These are phyloP conservation scores for Theonella swinhoei DNA, from an alignment of 37 sponge, comb jelly and placozoan species.

Conservation along the genomic window DNA sequence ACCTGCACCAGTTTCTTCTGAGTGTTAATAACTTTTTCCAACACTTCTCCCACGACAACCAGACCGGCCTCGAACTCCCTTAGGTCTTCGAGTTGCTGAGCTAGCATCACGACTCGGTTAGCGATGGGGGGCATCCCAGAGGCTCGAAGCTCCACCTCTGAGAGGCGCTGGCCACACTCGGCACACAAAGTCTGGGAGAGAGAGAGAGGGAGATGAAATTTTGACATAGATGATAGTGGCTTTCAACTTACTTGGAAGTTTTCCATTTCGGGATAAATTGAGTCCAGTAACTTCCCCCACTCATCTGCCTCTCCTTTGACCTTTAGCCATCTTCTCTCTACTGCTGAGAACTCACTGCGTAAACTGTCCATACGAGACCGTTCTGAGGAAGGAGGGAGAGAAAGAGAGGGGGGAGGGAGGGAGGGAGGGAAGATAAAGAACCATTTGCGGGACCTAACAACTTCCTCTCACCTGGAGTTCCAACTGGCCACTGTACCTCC, in stretches of 20 bases:
- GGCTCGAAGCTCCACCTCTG: constrained; percentile 30
- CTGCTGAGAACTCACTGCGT: constrained; percentile 1
- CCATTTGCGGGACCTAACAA: not conserved
- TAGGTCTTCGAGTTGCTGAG: constrained; percentile 35
- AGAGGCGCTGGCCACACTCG: constrained; percentile 42
- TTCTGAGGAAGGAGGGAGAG: not conserved
- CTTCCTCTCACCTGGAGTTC: not conserved
- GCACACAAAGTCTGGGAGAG: constrained; percentile 38
- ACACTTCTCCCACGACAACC: constrained; percentile 16
- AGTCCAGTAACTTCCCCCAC: constrained; percentile 29
- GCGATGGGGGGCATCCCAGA: constrained; percentile 29
- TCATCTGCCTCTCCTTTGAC: constrained; percentile 36
- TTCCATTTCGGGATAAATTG: constrained; percentile 43
- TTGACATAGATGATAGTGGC: not conserved
- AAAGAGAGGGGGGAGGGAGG: not conserved
- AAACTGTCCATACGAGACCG: constrained; percentile 7
- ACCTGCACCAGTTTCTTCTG: constrained; percentile 43
- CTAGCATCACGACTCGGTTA: constrained; percentile 13
- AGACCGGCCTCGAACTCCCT: constrained; percentile 16
- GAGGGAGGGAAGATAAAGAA: not conserved
- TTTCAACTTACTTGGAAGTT: constrained; percentile 30
- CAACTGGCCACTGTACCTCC: constrained; percentile 41
- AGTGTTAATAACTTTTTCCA: constrained; percentile 39
- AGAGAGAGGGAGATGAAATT: not conserved
- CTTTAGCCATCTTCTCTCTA: constrained; percentile 39